Evolutionary conservation across 2,797 vertebrate genomes (phyloP).

Genomic region (Erpetoichthys calabaricus): DNA sequence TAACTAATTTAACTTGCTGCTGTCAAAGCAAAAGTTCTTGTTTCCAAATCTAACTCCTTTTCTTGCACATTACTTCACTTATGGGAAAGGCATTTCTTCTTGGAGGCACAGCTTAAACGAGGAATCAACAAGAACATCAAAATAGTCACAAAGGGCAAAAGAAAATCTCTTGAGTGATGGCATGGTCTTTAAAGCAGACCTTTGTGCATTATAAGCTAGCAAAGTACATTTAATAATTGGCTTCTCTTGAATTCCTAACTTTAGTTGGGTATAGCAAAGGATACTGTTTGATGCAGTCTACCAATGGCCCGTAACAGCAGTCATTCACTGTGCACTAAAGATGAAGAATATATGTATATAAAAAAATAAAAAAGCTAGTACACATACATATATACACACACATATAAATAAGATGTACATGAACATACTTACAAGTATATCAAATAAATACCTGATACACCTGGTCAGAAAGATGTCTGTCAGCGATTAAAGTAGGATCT

Average conservation of each 20-base stretch:
- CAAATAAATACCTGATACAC: slow-evolving; percentile 77
- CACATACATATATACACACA: slow-evolving; percentile 15
- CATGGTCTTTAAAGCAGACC: slow-evolving; percentile 75
- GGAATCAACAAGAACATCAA: too few species aligned
- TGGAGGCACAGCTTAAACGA: too few species aligned
- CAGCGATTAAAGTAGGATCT: slow-evolving; percentile 83
- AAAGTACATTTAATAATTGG: slow-evolving; percentile 71
- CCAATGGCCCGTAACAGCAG: slow-evolving; percentile 98
- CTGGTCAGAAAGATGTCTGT: slow-evolving; percentile 76
- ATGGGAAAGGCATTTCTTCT: too few species aligned
- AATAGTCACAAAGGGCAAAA: too few species aligned
- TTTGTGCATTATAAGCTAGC: slow-evolving; percentile 84
- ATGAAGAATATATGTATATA: slow-evolving; percentile 17
- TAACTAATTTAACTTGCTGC: too few species aligned
- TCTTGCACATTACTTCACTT: too few species aligned
- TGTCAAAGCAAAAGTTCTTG: too few species aligned
- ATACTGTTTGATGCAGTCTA: slow-evolving; percentile 99
- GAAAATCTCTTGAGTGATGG: too few species aligned
- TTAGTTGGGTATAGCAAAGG: slow-evolving; percentile 87
- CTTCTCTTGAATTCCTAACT: slow-evolving; percentile 82
- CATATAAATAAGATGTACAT: slow-evolving; percentile 17
- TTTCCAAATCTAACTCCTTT: too few species aligned
- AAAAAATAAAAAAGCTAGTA: slow-evolving; percentile 27
- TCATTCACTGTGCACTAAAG: slow-evolving; percentile 95
- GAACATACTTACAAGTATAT: slow-evolving; percentile 24